Evolutionary conservation across 1,140 invertebrate genomes (phyloP).

Genomic region (Zaprionus inermis): DNA sequence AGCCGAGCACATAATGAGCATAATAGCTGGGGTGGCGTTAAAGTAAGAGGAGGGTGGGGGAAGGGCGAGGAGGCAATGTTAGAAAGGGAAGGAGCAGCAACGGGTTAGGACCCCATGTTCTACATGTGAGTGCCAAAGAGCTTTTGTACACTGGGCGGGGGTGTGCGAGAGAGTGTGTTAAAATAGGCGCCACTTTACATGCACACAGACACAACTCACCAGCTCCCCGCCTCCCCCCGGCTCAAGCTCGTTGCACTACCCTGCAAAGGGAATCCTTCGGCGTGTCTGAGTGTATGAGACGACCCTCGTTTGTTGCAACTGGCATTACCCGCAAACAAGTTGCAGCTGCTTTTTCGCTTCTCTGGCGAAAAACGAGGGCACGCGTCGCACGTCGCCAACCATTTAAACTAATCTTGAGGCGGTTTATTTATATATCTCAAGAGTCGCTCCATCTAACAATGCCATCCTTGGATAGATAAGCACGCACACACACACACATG

Average conservation of each 20-base stretch:
- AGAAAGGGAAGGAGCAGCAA: neutral
- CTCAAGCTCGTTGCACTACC: neutral
- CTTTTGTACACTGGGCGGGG: slow-evolving; percentile 36
- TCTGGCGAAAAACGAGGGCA: slow-evolving; percentile 51
- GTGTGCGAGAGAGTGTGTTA: slow-evolving; percentile 36
- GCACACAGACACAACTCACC: slow-evolving; percentile 17
- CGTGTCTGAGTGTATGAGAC: slow-evolving; percentile 10
- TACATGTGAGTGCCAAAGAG: slow-evolving; percentile 60
- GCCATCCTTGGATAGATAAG: slow-evolving; percentile 46
- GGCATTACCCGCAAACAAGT: slow-evolving; percentile 44
- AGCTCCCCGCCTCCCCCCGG: neutral
- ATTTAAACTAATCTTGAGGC: slow-evolving; percentile 74
- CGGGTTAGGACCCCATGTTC: slow-evolving; percentile 12
- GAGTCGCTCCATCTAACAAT: slow-evolving; percentile 67
- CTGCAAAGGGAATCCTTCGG: neutral
- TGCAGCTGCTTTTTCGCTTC: slow-evolving; percentile 41
- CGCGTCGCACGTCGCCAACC: slow-evolving; percentile 63
- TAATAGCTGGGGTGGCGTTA: slow-evolving; percentile 56
- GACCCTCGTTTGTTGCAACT: slow-evolving; percentile 35
- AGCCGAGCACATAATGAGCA: slow-evolving; percentile 67
- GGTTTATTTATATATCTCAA: slow-evolving; percentile 74
- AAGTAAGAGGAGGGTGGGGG: neutral
- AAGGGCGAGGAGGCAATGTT: neutral
- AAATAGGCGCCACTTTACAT: slow-evolving; percentile 72
- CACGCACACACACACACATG: slow-evolving; percentile 13